Evolutionary conservation across 1,140 invertebrate species (phyloP).

Genomic region (Saccostrea glomerata): DNA sequence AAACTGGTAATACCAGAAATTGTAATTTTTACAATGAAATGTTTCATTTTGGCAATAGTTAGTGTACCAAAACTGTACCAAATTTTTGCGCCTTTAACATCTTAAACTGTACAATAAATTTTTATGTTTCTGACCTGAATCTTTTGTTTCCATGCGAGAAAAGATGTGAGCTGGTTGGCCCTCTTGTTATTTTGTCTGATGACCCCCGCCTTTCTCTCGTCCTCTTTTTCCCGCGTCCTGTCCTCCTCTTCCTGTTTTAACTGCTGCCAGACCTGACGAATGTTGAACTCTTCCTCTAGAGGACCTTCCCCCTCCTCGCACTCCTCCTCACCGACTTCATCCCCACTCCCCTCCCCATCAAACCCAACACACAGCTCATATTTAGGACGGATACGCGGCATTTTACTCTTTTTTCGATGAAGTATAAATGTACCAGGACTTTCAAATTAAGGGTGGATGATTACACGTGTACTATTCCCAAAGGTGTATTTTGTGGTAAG

Average conservation of each 20-base stretch:
- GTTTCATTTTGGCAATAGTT: no score
- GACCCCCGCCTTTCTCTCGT: not conserved
- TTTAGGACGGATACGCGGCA: slow-evolving; percentile 11
- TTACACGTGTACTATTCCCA: not conserved
- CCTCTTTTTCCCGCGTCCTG: not conserved
- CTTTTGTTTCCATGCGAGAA: slow-evolving; percentile 1
- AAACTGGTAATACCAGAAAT: not conserved
- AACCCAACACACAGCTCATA: slow-evolving; percentile 12
- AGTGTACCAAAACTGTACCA: no score
- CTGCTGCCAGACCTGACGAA: not conserved
- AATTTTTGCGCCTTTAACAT: no score
- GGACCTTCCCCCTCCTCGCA: not conserved
- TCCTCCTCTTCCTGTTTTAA: not conserved
- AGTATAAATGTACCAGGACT: not conserved
- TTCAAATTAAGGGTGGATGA: not conserved
- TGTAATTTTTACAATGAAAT: no score
- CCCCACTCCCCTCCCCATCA: not conserved
- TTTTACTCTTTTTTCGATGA: not conserved
- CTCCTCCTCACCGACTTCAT: not conserved
- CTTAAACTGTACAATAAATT: no score
- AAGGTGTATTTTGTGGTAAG: not conserved
- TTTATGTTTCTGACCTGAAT: not conserved
- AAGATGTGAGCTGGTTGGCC: not conserved
- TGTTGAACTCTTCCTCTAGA: not conserved
- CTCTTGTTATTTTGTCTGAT: not conserved